Evolutionary conservation across 2,113 vertebrate genomes (phyloP), one percentile per base, ranked within the genome.

Genomic region (Hippoglossus stenolepis): DNA sequence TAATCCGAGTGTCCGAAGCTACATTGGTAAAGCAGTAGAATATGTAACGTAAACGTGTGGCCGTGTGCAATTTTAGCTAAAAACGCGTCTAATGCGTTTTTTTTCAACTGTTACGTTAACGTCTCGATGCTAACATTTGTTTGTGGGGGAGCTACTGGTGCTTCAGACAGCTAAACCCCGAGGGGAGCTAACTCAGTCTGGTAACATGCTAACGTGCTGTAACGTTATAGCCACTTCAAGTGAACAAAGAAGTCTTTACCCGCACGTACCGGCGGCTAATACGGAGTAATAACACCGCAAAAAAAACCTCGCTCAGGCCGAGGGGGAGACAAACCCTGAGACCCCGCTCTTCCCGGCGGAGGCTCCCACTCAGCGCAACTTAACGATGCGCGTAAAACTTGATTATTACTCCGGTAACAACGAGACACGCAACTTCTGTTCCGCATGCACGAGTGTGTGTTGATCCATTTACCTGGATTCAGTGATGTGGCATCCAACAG

Each of bases 221-320:
- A 89, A 83, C 49, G 69, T 77, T 87, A 70, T 53, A 61, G 61
- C 40, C 75, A 21, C 86, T 8, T 87, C 75, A 86, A 88, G 93
- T 91, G 87, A 94, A 94, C 93, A 95, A 95, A 94, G 92, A 90
- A 86, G 87, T 85, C 61, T 87, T 93, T 93, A 88, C 78, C 85
- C 78, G 15, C 67, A 63, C 59, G 77, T n/a, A 73, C 65, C 59
- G 81, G 75, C 74, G 23, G 49, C 62, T 61, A 59, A 47, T 57
- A 57, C 58, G 69, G 12, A 56, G 38, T 54, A 69, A 82, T 66
- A 80, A 65, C 56, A 65, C 69, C 3, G 21, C 70, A 14, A 83
- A 35, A 31, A 51, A 15, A 20, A 11, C 15, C 83, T 64, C 70
- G 23, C 59, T 43, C 65, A 54, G 83, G 69, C 83, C 70, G 69